These are phyloP conservation scores for Myiagra hebetior DNA, from an alignment of 2,113 vertebrate genomes.

Conservation along the genomic window DNA sequence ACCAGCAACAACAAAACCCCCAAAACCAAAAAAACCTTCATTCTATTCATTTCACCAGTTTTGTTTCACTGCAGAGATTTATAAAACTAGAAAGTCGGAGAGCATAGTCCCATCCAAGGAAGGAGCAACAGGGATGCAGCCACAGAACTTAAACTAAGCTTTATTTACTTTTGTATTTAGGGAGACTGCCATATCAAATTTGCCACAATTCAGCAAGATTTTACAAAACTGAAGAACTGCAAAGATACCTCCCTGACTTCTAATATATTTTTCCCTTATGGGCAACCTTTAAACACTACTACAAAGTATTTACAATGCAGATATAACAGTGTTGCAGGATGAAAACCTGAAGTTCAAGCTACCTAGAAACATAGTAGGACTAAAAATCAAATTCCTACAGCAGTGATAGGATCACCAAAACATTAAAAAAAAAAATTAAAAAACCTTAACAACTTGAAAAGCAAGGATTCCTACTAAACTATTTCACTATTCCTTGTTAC, in stretches of 20 bases:
- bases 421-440: not conserved
- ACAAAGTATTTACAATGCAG: not conserved
- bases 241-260: not conserved
- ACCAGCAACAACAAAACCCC: not conserved
- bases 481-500: not conserved
- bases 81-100: not conserved
- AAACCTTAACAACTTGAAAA: not conserved
- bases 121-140: not conserved
- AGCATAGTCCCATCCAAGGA: not conserved
- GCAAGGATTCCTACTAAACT: not conserved
- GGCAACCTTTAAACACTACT: not conserved
- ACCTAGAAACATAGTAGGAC: not conserved
- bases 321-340: not conserved
- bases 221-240: not conserved
- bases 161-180: not conserved
- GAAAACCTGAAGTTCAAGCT: not conserved
- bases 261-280: not conserved
- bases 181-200: not conserved
- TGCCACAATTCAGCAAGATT: not conserved
- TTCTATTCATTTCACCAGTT: not conserved
- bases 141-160: not conserved
- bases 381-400: not conserved
- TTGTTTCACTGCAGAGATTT: not conserved
- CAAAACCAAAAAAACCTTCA: not conserved
- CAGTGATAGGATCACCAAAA: not conserved